A percentile compares a stretch with the other conserved stretches of the same genome.
Conservation (phyloP, 2,888 invertebrate species). For the Agriopis marginaria region DNA sequence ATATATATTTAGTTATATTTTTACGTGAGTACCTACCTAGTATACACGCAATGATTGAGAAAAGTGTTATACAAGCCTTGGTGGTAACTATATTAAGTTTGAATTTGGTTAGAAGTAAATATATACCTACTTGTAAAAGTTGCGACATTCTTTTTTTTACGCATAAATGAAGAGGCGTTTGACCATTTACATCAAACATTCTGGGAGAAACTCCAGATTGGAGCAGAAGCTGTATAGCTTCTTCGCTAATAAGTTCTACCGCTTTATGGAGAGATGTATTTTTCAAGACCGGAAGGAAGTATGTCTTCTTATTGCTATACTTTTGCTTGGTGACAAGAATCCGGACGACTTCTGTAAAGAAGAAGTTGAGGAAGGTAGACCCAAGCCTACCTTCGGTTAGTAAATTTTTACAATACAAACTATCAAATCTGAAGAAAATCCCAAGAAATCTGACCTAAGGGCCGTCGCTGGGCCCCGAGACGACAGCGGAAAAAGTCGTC, state of each 20-base stretch:
- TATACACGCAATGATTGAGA: no score
- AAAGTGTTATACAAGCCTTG: no score
- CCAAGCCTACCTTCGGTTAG: neutral
- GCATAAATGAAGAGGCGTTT: constrained; percentile 51
- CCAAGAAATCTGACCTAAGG: no score
- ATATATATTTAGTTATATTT: no score
- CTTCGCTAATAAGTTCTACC: constrained; percentile 47
- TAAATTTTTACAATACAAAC: neutral
- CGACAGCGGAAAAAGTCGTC: no score
- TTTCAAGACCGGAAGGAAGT: neutral
- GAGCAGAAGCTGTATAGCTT: constrained; percentile 40
- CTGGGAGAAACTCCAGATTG: constrained; percentile 40
- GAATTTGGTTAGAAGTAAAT: no score
- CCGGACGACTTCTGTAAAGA: constrained; percentile 35
- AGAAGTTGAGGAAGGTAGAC: constrained; percentile 13
- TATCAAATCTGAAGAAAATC: no score
- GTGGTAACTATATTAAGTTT: no score
- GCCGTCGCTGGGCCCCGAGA: no score
- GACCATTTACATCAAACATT: constrained; percentile 40
- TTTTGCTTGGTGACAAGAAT: constrained; percentile 26
- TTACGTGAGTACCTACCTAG: no score
- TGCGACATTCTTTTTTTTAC: constrained; percentile 46
- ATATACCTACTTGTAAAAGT: constrained; percentile 46
- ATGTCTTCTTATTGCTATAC: neutral
- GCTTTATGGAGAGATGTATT: constrained; percentile 49